Percentiles rank a stretch among this genome's conserved stretches.
These are phyloP conservation scores for Apoda limacodes DNA, from an alignment of 2,888 invertebrate species.

Conservation along the genomic window DNA sequence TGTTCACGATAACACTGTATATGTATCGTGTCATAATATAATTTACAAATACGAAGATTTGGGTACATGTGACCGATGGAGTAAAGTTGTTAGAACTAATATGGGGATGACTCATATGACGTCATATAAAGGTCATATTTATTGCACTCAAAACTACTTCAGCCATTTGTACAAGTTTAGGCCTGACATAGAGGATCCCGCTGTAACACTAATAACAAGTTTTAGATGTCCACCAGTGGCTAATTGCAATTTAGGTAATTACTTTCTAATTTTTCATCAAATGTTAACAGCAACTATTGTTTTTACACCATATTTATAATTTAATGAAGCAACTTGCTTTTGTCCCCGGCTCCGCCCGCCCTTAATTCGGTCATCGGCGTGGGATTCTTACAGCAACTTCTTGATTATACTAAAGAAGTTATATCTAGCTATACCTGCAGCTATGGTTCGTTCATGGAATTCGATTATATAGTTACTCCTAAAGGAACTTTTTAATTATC, in stretches of 20 bases:
- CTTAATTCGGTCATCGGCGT: too few relatives aligned
- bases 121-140: slow-evolving; percentile 43
- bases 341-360: too few relatives aligned
- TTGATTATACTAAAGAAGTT: too few relatives aligned
- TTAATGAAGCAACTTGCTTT: too few relatives aligned
- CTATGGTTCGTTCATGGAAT: too few relatives aligned
- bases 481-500: too few relatives aligned
- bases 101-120: slow-evolving; percentile 35
- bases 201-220: slow-evolving; percentile 25
- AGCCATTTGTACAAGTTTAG: slow-evolving; percentile 39
- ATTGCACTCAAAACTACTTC: slow-evolving; percentile 46
- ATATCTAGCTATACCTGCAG: too few relatives aligned
- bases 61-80: slow-evolving; percentile 33
- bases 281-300: neutral
- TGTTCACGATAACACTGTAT: slow-evolving; percentile 33
- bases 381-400: too few relatives aligned
- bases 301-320: too few relatives aligned
- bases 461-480: too few relatives aligned
- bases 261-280: slow-evolving; percentile 2
- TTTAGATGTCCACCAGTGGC: slow-evolving; percentile 37
- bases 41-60: slow-evolving; percentile 39
- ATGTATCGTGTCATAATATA: slow-evolving; percentile 38
- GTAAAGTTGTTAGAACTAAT: slow-evolving; percentile 26
- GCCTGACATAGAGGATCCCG: slow-evolving; percentile 33
- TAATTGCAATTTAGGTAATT: slow-evolving; percentile 43